Percentiles rank a stretch among this genome's conserved stretches.
phyloP scores from a whole-genome alignment of 2,797 vertebrate species.

The Phrynocephalus guinanensis region DNA sequence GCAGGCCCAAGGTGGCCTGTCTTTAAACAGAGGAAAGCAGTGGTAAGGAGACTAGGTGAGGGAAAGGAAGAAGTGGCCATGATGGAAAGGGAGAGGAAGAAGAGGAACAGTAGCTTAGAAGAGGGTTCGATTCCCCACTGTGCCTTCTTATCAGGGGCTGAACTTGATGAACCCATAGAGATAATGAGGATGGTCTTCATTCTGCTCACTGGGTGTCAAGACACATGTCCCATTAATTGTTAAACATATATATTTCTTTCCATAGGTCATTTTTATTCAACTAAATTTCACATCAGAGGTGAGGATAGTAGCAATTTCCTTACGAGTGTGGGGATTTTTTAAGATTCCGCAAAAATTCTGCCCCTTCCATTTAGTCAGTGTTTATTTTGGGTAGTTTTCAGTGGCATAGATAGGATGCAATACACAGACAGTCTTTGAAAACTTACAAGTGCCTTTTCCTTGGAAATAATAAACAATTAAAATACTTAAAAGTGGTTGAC shows the following conservation, averaged over 20 bases:
- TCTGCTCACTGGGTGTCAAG: neutral
- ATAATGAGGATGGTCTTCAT: too few relatives aligned
- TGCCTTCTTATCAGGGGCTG: too few relatives aligned
- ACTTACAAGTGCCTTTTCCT: neutral
- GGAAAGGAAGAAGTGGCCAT: too few relatives aligned
- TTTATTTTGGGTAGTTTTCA: neutral
- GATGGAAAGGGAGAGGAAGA: too few relatives aligned
- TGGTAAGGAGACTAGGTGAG: too few relatives aligned
- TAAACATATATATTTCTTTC: neutral
- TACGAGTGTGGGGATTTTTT: neutral
- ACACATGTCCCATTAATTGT: neutral
- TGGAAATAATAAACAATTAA: neutral
- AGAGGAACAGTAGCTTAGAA: too few relatives aligned
- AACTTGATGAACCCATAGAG: too few relatives aligned
- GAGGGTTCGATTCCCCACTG: too few relatives aligned
- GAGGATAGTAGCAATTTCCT: neutral
- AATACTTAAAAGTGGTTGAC: neutral
- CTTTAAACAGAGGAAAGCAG: too few relatives aligned
- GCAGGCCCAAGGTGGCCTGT: too few relatives aligned
- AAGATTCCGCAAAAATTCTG: neutral
- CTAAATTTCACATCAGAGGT: neutral
- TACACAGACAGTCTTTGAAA: neutral
- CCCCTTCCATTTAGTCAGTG: neutral
- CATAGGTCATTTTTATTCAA: neutral
- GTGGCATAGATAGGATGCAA: neutral